Evolutionary conservation across 2,888 invertebrate genomes (phyloP).

Genomic region (Drosophila leonis): DNA sequence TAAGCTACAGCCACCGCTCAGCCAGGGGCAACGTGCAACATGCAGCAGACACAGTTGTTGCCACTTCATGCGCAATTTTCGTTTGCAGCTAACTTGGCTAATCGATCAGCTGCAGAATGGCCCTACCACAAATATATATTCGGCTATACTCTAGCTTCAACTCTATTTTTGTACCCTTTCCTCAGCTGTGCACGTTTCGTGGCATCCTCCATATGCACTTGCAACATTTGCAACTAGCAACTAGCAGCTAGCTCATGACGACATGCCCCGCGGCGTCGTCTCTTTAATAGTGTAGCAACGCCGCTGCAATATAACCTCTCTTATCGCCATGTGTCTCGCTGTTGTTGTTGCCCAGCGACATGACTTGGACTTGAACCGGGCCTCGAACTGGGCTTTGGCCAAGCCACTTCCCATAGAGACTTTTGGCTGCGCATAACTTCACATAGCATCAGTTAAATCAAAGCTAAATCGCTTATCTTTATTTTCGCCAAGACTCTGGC

Average conservation of each 20-base stretch:
- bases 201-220: conserved; percentile 65
- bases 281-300: conserved; percentile 58
- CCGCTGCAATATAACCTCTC: conserved; percentile 69
- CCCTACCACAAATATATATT: conserved; percentile 33
- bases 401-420: conserved; percentile 27
- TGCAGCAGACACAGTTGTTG: conserved; percentile 66
- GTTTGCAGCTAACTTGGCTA: conserved; percentile 74
- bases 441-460: conserved; percentile 82
- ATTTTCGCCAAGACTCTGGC: conserved; percentile 57
- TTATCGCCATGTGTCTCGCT: conserved; percentile 63
- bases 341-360: conserved; percentile 33
- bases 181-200: conserved; percentile 47
- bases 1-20: conserved; percentile 60
- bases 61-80: conserved; percentile 81
- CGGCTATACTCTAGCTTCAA: conserved; percentile 3
- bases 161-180: conserved; percentile 1
- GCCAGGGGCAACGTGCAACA: conserved; percentile 33
- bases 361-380: conserved; percentile 42
- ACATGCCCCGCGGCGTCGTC: conserved; percentile 54
- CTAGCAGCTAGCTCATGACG: conserved; percentile 53
- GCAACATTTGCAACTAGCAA: conserved; percentile 43
- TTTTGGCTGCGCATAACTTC: conserved; percentile 71
- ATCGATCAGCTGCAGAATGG: conserved; percentile 71
- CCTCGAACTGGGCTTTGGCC: conserved; percentile 19
- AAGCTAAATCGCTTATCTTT: conserved; percentile 74